A percentile compares a stretch with the other conserved stretches of the same genome.
These are phyloP conservation scores for Salticus scenicus DNA, from an alignment of 2,888 invertebrate genomes.

Conservation along the genomic window DNA sequence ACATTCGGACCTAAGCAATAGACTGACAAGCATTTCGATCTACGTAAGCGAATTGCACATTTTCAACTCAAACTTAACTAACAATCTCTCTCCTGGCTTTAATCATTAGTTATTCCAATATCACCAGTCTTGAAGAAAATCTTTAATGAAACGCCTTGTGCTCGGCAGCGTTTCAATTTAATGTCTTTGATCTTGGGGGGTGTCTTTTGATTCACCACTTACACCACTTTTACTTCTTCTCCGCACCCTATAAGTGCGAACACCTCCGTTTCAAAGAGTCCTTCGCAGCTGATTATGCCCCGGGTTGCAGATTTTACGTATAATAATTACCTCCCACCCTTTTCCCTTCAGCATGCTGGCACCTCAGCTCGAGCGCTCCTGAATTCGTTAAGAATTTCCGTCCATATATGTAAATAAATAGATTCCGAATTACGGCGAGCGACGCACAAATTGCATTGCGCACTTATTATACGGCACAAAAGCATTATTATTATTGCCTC, in stretches of 20 bases:
- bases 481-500: slow-evolving; percentile 57
- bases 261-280: not conserved
- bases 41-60: no score
- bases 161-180: not conserved
- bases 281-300: not conserved
- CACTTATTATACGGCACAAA: slow-evolving; percentile 64
- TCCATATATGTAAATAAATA: slow-evolving; percentile 69
- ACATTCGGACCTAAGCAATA: no score
- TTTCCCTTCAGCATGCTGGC: no score
- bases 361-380: not conserved
- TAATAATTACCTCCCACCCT: not conserved
- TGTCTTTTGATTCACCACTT: no score
- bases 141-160: not conserved
- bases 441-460: slow-evolving; percentile 60
- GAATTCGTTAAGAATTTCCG: slow-evolving; percentile 63
- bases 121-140: not conserved
- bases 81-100: no score
- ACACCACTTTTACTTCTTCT: not conserved
- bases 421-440: slow-evolving; percentile 56
- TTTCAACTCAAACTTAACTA: no score
- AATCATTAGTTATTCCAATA: not conserved
- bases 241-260: not conserved
- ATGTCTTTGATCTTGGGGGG: not conserved
- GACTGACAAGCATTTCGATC: no score
- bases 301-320: slow-evolving; percentile 1